Evolutionary conservation across 2,113 vertebrate genomes (phyloP).

Genomic region (Ploceus nigricollis): DNA sequence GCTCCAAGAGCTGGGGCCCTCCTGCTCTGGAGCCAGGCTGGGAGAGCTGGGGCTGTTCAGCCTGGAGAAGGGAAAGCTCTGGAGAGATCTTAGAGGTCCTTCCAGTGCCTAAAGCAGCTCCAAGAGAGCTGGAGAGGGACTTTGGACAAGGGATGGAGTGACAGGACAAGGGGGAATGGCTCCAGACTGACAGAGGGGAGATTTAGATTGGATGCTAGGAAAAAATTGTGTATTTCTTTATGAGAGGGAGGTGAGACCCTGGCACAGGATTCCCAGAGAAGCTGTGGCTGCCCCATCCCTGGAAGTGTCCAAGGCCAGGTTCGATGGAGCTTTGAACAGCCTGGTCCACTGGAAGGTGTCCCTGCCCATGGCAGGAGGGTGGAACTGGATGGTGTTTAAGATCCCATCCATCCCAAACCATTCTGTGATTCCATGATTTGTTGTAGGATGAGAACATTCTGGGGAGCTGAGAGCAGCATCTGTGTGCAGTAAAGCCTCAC

Average conservation of each 20-base stretch:
- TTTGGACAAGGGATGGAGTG: background rate
- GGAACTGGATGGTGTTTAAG: no score
- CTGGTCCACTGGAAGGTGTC: background rate
- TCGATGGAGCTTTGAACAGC: background rate
- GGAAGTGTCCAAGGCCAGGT: background rate
- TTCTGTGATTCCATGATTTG: background rate
- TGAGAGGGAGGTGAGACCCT: background rate
- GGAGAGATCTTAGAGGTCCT: background rate
- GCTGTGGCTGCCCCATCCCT: background rate
- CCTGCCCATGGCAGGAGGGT: background rate
- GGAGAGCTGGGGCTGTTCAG: background rate
- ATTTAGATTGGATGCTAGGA: background rate
- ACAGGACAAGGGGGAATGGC: background rate
- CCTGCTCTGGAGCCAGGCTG: background rate
- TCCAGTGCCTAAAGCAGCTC: background rate
- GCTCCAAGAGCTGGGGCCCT: background rate
- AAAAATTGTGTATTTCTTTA: background rate
- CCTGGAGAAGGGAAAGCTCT: background rate
- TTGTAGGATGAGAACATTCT: background rate
- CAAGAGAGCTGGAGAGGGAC: background rate
- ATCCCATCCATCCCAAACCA: background rate
- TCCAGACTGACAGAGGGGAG: background rate
- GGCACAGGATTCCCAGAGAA: background rate
- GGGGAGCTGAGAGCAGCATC: background rate
- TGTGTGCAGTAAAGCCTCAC: background rate